Evolutionary conservation across 2,797 vertebrate species (phyloP), one percentile per base, ranked within the genome.

Genomic region (Sciurus carolinensis): DNA sequence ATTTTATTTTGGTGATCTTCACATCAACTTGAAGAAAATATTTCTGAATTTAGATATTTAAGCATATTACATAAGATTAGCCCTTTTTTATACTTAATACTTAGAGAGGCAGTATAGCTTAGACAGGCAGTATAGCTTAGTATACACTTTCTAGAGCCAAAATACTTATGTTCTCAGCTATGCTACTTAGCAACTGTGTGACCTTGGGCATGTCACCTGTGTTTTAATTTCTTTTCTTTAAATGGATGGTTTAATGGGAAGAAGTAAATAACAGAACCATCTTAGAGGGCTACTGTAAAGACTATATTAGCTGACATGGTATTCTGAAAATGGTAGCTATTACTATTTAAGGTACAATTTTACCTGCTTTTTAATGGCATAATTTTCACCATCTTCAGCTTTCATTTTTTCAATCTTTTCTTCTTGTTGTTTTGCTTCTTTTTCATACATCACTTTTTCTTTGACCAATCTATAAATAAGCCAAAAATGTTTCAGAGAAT

Each of bases 331-430:
- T 7, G 76, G 94, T 42, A 64, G 12, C n/a, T 80, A 62, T 62
- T 82, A 82, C 47, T 91, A 95, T 87, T 94, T 57, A 90, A 77
- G 69, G 96, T 14, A 91, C 7, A 93, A 96, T 36, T 92, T 98
- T 98, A 99, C 99, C 99, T 99, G 99, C 94, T 99, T 99, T 98
- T 99, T 99, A 98, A 99, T 99, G 95, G 99, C 97, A 95, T 99
- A 99, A 84, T 99, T 99, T 88, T 99, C 99, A 87, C 98, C 98
- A 52, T 98, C 99, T 97, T 99, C 99, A 8, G 99, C 98, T 98
- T 99, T 99, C 98, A 99, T 98, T 83, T 98, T 99, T 97, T 99
- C 99, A 57, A 99, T 98, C 98, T 99, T 99, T 98, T 99, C 99
- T 98, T 99, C 99, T 98, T 99, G 99, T 95, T 99, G 98, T 98